These are phyloP conservation scores for Orthonychiurus folsomi DNA, from an alignment of 2,888 invertebrate genomes.

Conservation along the genomic window DNA sequence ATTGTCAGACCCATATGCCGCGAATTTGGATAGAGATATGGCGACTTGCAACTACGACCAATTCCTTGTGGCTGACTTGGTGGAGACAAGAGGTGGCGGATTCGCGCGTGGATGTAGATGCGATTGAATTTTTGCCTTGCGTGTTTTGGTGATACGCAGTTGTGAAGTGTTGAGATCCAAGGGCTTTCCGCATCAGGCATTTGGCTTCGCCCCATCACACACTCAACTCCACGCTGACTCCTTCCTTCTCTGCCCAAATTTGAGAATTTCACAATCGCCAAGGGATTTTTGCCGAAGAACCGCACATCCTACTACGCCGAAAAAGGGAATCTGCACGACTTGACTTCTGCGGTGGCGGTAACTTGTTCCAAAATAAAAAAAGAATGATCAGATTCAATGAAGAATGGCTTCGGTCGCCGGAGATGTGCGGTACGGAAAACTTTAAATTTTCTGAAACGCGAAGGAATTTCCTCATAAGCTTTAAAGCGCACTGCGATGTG, in stretches of 20 bases:
- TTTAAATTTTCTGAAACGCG: neutral
- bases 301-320: neutral
- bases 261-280: neutral
- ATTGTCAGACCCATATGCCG: neutral
- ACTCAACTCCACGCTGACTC: too few species aligned
- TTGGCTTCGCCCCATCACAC: neutral
- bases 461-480: too few species aligned
- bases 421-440: neutral
- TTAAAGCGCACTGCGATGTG: too few species aligned
- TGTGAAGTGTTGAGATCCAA: neutral
- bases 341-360: neutral
- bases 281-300: neutral
- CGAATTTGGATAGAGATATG: conserved; percentile 1
- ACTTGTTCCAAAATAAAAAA: neutral
- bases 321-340: neutral
- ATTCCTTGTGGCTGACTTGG: neutral
- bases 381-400: conserved; percentile 1
- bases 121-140: too few species aligned
- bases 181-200: neutral
- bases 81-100: neutral
- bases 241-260: neutral
- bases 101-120: too few species aligned
- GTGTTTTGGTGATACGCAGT: neutral
- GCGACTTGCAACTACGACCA: neutral
- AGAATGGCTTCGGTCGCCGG: neutral